Conservation (phyloP, 2,888 invertebrate genomes). For the Tetranychus piercei region DNA sequence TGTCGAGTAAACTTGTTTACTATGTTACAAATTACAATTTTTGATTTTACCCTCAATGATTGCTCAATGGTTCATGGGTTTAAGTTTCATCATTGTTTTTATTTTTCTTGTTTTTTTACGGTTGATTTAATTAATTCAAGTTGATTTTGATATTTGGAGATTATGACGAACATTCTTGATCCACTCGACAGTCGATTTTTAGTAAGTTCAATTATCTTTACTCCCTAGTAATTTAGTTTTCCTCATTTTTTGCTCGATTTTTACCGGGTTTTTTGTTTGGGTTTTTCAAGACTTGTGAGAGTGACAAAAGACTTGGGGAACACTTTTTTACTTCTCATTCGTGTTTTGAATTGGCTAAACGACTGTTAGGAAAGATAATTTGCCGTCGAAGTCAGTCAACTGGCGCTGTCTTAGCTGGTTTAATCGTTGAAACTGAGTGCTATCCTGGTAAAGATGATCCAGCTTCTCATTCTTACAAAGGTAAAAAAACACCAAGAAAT, state of each 20-base stretch:
- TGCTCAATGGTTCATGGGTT: too few species aligned
- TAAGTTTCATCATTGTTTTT: too few species aligned
- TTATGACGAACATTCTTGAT: too few species aligned
- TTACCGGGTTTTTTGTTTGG: background rate
- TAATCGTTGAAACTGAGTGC: constrained; percentile 54
- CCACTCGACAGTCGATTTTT: too few species aligned
- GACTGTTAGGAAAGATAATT: constrained; percentile 44
- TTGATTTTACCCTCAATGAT: background rate
- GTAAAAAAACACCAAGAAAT: constrained; percentile 43
- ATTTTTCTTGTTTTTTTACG: background rate
- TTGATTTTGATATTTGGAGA: too few species aligned
- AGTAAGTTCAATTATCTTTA: too few species aligned
- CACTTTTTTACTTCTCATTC: constrained; percentile 29
- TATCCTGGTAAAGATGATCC: constrained; percentile 48
- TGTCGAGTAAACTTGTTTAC: background rate
- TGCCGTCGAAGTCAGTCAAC: constrained; percentile 39
- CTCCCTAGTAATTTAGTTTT: too few species aligned
- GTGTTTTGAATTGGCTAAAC: constrained; percentile 38
- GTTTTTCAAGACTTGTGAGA: background rate
- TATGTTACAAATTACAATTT: constrained; percentile 3
- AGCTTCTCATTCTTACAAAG: constrained; percentile 45
- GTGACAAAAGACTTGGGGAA: background rate
- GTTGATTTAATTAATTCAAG: background rate
- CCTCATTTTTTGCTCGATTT: background rate
- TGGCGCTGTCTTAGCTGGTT: constrained; percentile 40